Evolutionary conservation across 2,797 vertebrate genomes (phyloP).

Genomic region (Amazona ochrocephala): DNA sequence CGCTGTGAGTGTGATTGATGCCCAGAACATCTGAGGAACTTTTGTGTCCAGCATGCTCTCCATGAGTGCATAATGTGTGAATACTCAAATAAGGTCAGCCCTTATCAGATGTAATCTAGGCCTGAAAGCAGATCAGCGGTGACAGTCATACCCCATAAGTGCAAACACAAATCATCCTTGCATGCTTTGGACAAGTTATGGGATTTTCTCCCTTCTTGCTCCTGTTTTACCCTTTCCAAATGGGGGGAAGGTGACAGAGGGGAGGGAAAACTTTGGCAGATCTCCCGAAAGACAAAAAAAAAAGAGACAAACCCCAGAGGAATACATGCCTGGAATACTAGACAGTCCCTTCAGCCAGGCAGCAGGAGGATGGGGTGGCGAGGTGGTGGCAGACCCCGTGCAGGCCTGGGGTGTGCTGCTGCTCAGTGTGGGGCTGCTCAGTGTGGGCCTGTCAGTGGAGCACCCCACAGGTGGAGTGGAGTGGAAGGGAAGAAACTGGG

Average conservation of each 20-base stretch:
- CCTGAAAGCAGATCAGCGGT: slow-evolving; percentile 78
- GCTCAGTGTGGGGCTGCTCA: slow-evolving; percentile 38
- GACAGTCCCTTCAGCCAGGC: slow-evolving; percentile 4
- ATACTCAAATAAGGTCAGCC: slow-evolving; percentile 82
- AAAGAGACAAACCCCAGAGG: slow-evolving; percentile 58
- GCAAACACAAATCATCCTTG: slow-evolving; percentile 78
- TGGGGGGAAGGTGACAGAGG: slow-evolving; percentile 21
- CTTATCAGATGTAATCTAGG: slow-evolving; percentile 83
- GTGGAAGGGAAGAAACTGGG: background rate
- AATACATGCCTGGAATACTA: slow-evolving; percentile 81
- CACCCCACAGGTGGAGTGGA: slow-evolving; percentile 9
- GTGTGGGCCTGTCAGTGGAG: slow-evolving; percentile 68
- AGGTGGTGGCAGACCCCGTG: slow-evolving; percentile 56
- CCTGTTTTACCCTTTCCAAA: slow-evolving; percentile 63
- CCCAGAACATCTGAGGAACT: slow-evolving; percentile 86
- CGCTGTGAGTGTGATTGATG: slow-evolving; percentile 89
- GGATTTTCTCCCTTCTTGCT: slow-evolving; percentile 49
- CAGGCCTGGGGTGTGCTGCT: slow-evolving; percentile 4
- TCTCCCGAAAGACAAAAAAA: slow-evolving; percentile 12
- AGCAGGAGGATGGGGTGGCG: slow-evolving; percentile 12
- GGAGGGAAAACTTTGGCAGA: slow-evolving; percentile 63
- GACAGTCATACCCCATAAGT: slow-evolving; percentile 77
- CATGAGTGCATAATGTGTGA: slow-evolving; percentile 82
- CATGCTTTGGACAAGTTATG: slow-evolving; percentile 59
- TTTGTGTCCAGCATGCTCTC: slow-evolving; percentile 87